phyloP scores from a whole-genome alignment of 2,797 vertebrate species.

The Rhinatrema bivittatum region DNA sequence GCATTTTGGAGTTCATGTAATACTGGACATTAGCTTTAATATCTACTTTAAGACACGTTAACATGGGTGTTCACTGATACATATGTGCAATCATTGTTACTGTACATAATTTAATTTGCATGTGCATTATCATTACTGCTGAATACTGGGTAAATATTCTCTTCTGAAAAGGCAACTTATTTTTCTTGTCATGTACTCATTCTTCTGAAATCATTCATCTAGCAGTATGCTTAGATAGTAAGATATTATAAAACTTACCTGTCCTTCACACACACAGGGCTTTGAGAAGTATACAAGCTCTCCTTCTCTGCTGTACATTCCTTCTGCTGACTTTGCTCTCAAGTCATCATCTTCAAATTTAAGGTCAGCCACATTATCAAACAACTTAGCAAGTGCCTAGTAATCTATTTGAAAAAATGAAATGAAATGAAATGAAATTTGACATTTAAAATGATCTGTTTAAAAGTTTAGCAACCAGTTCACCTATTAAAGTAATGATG shows the following conservation, averaged over 20 bases:
- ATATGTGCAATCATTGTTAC: too few species aligned
- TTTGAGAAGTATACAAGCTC: conserved; percentile 62
- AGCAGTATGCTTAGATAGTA: too few species aligned
- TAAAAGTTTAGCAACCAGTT: neutral
- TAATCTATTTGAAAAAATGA: conserved; percentile 44
- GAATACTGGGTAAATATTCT: too few species aligned
- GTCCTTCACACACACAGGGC: conserved; percentile 52
- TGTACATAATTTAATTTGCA: too few species aligned
- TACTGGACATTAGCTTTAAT: too few species aligned
- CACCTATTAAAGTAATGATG: neutral
- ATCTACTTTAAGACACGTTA: too few species aligned
- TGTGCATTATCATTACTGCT: too few species aligned
- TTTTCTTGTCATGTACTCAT: too few species aligned
- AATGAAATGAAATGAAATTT: neutral
- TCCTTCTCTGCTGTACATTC: conserved; percentile 68
- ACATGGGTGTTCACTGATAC: too few species aligned
- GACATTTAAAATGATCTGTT: neutral
- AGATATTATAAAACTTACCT: conserved; percentile 27
- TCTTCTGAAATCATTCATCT: too few species aligned
- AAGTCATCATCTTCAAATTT: conserved; percentile 47
- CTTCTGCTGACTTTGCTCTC: conserved; percentile 35
- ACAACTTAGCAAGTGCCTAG: conserved; percentile 63
- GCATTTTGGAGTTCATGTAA: too few species aligned
- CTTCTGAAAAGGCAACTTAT: too few species aligned
- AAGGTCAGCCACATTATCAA: conserved; percentile 66